Evolutionary conservation across 2,888 invertebrate species (phyloP).

Genomic region (Dynastes maya): DNA sequence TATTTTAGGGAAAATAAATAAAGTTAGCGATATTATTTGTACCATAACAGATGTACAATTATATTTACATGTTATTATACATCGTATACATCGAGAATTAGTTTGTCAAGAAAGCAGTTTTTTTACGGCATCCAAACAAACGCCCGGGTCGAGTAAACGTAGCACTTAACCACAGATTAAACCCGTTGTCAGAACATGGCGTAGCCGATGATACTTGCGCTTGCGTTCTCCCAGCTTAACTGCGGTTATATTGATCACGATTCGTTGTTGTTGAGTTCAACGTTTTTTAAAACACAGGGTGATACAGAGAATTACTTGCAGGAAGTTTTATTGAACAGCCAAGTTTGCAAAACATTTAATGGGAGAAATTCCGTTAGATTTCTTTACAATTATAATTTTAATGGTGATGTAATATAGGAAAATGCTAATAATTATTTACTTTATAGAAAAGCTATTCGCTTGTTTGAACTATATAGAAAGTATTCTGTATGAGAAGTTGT

Average conservation of each 20-base stretch:
- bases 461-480: no score
- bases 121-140: neutral
- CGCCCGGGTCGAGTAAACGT: conserved; percentile 1
- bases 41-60: no score
- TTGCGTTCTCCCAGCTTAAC: conserved; percentile 30
- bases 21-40: neutral
- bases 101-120: neutral
- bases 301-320: no score
- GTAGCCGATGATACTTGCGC: conserved; percentile 33
- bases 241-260: conserved; percentile 47
- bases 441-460: no score
- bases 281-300: no score
- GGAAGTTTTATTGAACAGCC: no score
- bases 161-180: conserved; percentile 40
- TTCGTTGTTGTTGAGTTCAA: conserved; percentile 12
- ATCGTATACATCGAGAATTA: neutral
- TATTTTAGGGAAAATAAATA: neutral
- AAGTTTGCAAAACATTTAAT: no score
- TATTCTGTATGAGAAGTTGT: no score
- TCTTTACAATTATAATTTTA: no score
- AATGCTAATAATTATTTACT: no score
- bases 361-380: no score
- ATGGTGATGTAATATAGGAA: no score
- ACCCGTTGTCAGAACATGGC: conserved; percentile 24
- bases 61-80: neutral